phyloP scores from a whole-genome alignment of 2,888 invertebrate species.

The Caprella mutica region DNA sequence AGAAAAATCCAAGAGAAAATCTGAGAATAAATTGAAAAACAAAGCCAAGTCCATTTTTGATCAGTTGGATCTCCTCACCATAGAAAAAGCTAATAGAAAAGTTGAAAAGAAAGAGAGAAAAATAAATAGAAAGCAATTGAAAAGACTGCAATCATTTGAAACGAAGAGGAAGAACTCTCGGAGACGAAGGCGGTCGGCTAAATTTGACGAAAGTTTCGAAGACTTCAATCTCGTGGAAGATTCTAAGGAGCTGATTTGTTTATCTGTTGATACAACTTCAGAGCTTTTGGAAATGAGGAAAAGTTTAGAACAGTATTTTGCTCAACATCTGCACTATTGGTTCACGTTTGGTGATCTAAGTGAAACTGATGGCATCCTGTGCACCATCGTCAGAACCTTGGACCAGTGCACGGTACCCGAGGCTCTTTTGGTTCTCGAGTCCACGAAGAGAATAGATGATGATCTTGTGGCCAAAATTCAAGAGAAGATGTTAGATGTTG shows the following conservation, averaged over 20 bases:
- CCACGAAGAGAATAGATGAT: slow-evolving; percentile 17
- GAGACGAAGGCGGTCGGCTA: not conserved
- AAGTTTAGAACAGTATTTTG: slow-evolving; percentile 1
- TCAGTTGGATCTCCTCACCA: too few relatives aligned
- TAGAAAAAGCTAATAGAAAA: too few relatives aligned
- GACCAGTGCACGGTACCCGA: slow-evolving; percentile 32
- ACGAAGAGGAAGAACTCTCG: too few relatives aligned
- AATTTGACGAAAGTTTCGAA: not conserved
- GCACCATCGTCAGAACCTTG: slow-evolving; percentile 15
- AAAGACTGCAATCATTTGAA: too few relatives aligned
- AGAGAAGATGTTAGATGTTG: slow-evolving; percentile 28
- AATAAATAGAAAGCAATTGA: too few relatives aligned
- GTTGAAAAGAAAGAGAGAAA: too few relatives aligned
- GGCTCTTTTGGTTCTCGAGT: slow-evolving; percentile 23
- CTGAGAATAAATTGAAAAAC: too few relatives aligned
- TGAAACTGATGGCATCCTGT: not conserved
- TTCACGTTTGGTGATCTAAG: not conserved
- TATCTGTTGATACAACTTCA: not conserved
- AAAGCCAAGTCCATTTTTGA: too few relatives aligned
- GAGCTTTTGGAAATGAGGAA: slow-evolving; percentile 2
- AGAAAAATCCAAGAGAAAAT: too few relatives aligned
- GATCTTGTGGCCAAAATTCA: slow-evolving; percentile 26
- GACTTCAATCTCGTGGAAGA: not conserved
- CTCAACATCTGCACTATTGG: slow-evolving; percentile 5
- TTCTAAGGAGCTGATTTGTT: not conserved